Conservation (phyloP, 2,888 invertebrate genomes). For the Anarsia innoxiella region DNA sequence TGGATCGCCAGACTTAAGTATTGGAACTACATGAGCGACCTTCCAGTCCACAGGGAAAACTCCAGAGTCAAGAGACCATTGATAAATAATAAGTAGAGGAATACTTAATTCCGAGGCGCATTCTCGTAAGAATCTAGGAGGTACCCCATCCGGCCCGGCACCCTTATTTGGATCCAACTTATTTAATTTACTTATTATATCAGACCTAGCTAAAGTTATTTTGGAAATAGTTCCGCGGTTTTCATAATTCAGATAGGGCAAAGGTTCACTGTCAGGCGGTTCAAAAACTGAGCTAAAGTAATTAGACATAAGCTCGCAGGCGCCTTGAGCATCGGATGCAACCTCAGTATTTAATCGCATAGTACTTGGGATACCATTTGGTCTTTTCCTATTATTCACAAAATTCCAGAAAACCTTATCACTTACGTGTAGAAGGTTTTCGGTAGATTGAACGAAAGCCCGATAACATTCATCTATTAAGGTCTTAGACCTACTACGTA, state of each 20-base stretch:
- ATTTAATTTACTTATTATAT: neutral
- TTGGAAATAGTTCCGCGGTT: neutral
- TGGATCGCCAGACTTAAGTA: too few species aligned
- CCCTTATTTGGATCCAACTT: neutral
- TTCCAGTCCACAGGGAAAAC: neutral
- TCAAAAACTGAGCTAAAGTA: conserved; percentile 1
- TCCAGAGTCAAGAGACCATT: conserved; percentile 1
- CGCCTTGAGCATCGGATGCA: neutral
- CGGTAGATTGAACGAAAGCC: conserved; percentile 5
- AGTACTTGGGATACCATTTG: neutral
- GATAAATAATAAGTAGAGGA: neutral
- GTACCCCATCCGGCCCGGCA: neutral
- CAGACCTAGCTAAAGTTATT: neutral
- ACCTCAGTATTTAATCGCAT: neutral
- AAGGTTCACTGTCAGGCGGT: neutral
- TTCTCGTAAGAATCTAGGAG: neutral
- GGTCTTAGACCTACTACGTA: conserved; percentile 13
- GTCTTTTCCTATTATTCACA: conserved; percentile 11
- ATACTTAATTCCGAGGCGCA: neutral
- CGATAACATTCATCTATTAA: conserved; percentile 10
- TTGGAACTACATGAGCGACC: neutral
- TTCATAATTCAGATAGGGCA: neutral
- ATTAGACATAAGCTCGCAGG: conserved; percentile 1
- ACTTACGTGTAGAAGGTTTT: conserved; percentile 5
- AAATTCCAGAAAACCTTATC: conserved; percentile 14